These are phyloP conservation scores for Callipepla californica DNA, from an alignment of 2,113 vertebrate genomes.

Conservation along the genomic window DNA sequence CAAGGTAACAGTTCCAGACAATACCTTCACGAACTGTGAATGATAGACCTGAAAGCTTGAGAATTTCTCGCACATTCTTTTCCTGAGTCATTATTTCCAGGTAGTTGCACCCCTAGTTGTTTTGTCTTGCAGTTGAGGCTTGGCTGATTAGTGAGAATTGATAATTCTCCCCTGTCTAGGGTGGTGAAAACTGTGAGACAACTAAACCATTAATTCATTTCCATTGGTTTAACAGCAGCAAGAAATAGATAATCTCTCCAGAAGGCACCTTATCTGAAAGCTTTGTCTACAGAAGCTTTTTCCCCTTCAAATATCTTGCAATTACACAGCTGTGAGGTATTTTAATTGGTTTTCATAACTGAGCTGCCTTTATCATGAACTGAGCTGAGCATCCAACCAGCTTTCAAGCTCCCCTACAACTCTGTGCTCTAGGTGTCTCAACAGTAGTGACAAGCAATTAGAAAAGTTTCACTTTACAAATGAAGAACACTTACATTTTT, in stretches of 20 bases:
- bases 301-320: background rate
- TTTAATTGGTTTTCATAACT: background rate
- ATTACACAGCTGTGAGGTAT: background rate
- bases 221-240: background rate
- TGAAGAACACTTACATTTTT: background rate
- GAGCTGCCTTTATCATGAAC: background rate
- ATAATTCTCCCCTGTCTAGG: background rate
- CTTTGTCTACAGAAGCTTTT: background rate
- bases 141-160: background rate
- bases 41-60: background rate
- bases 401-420: background rate
- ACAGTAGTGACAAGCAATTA: background rate
- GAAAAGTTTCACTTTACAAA: background rate
- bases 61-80: background rate
- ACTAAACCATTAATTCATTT: background rate
- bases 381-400: no score
- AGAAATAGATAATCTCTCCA: background rate
- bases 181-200: background rate
- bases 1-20: background rate
- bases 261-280: background rate
- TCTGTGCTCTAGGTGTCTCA: background rate
- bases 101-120: background rate
- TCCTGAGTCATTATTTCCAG: background rate
- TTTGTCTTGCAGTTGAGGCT: background rate
- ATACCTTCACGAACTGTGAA: background rate